Evolutionary conservation across 2,797 vertebrate species (phyloP).

Genomic region (Sciurus vulgaris): DNA sequence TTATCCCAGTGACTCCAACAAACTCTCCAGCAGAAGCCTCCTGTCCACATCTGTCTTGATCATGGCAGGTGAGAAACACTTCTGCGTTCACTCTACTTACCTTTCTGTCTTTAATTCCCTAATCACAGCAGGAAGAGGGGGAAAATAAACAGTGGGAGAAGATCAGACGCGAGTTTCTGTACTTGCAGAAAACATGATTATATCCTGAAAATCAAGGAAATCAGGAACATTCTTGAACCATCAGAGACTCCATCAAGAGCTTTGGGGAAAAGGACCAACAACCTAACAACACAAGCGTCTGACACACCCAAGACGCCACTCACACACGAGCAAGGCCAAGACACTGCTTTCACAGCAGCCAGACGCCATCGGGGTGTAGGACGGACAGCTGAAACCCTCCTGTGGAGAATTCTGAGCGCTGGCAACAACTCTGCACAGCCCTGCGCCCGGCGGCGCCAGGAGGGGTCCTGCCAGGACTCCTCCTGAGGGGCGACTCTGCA

Average conservation of each 20-base stretch:
- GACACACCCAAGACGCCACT: rapidly evolving
- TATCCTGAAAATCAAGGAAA: neutral
- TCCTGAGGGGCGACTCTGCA: no score
- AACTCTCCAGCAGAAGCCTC: neutral
- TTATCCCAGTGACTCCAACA: no score
- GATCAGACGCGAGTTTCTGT: neutral
- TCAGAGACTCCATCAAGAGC: no score
- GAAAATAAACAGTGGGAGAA: neutral
- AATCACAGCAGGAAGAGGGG: neutral
- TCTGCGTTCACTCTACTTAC: neutral
- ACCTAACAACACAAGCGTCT: neutral
- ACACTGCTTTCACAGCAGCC: no score
- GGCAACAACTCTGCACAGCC: no score
- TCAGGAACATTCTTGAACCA: neutral
- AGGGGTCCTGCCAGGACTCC: no score
- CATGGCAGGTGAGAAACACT: neutral
- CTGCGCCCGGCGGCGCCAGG: no score
- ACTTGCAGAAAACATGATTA: neutral
- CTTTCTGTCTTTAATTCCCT: no score
- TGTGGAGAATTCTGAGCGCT: no score
- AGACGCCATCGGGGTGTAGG: no score
- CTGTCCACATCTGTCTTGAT: neutral
- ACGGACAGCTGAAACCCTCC: no score
- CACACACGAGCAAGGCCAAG: no score
- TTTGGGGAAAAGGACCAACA: neutral